phyloP scores from a whole-genome alignment of 1,140 invertebrate genomes.

The Gryon sp. region DNA sequence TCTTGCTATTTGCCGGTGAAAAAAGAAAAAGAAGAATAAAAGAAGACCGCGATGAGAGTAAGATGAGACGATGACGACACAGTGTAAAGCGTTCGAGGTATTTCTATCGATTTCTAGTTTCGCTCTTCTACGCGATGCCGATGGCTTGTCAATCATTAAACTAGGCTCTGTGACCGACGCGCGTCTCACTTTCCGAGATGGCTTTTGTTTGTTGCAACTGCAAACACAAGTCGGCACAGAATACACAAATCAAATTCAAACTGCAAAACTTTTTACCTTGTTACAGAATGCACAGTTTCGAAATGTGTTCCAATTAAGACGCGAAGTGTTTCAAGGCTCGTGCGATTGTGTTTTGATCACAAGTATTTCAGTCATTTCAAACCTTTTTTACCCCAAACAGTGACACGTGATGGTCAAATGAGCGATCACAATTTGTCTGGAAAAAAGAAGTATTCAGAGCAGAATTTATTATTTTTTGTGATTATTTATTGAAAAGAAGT shows the following conservation, averaged over 20 bases:
- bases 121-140: conserved; percentile 5
- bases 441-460: too few relatives aligned
- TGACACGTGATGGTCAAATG: too few relatives aligned
- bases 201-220: too few relatives aligned
- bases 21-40: conserved; percentile 19
- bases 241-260: conserved; percentile 23
- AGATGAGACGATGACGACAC: conserved; percentile 47
- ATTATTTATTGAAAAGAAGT: too few relatives aligned
- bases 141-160: conserved; percentile 28
- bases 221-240: too few relatives aligned
- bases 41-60: conserved; percentile 38
- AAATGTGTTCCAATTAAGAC: conserved; percentile 31
- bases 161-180: conserved; percentile 21
- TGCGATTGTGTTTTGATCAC: conserved; percentile 1
- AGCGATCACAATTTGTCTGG: conserved; percentile 23
- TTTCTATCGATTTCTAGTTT: conserved; percentile 45
- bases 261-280: neutral
- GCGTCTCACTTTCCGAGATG: conserved; percentile 29
- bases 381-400: too few relatives aligned
- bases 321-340: neutral
- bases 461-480: too few relatives aligned
- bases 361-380: neutral
- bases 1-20: conserved; percentile 12
- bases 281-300: conserved; percentile 16
- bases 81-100: conserved; percentile 23